These are phyloP conservation scores for Python bivittatus DNA, from an alignment of 2,113 vertebrate genomes.

Conservation along the genomic window DNA sequence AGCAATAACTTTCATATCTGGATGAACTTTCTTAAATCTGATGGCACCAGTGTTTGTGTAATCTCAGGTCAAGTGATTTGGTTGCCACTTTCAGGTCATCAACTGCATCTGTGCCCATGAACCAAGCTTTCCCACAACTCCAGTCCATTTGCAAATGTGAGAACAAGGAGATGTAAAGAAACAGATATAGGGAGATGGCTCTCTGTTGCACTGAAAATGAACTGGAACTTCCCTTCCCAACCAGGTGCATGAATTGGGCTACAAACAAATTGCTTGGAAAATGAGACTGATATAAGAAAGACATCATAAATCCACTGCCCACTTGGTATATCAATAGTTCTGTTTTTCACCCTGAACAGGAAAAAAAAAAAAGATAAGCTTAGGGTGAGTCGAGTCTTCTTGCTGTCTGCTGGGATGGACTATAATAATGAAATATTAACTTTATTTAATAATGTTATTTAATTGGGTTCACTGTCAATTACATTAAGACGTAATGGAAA, in stretches of 20 bases:
- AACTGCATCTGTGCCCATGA: background rate
- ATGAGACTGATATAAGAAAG: background rate
- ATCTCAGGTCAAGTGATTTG: background rate
- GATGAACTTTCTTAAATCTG: background rate
- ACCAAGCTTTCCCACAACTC: background rate
- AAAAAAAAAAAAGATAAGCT: background rate
- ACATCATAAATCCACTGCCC: background rate
- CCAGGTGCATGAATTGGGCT: background rate
- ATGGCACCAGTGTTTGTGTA: background rate
- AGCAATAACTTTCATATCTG: background rate
- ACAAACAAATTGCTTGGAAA: background rate
- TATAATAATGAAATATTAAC: background rate
- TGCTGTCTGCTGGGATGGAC: background rate
- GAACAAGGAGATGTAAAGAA: background rate
- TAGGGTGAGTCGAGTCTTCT: background rate
- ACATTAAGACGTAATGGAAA: conserved; percentile 15
- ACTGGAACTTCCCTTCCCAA: background rate
- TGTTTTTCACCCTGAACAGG: background rate
- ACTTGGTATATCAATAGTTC: background rate
- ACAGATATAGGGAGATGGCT: background rate
- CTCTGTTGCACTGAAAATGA: background rate
- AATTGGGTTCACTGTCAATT: background rate
- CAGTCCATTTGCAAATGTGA: background rate
- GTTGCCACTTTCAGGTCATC: background rate
- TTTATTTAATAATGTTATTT: background rate